Percentiles rank a stretch among this genome's conserved stretches.
These are phyloP conservation scores for Caretta caretta DNA, from an alignment of 2,113 vertebrate genomes.

Conservation along the genomic window DNA sequence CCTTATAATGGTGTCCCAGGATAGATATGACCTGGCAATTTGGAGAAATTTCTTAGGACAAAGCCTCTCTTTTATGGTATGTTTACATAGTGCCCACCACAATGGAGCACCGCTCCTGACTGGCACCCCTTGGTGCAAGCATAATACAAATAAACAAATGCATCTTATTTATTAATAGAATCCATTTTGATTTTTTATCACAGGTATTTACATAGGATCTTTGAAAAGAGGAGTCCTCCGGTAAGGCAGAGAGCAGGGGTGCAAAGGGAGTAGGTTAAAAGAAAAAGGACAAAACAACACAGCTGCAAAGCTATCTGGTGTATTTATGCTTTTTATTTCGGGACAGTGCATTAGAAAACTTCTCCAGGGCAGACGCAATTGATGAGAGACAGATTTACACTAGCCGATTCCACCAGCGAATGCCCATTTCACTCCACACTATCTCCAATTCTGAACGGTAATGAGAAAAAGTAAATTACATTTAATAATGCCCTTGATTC, in stretches of 20 bases:
- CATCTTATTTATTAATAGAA: conserved; percentile 11
- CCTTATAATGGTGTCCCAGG: background rate
- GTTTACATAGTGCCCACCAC: background rate
- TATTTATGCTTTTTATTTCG: conserved; percentile 21
- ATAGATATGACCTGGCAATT: background rate
- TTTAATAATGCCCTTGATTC: conserved; percentile 67
- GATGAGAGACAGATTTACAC: conserved; percentile 45
- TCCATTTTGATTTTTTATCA: background rate
- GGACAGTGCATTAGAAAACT: conserved; percentile 10
- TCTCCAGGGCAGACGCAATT: conserved; percentile 29
- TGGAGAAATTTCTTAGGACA: conserved; percentile 30
- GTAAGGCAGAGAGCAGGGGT: background rate
- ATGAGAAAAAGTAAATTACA: conserved; percentile 70
- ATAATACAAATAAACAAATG: conserved; percentile 28
- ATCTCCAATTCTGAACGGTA: conserved; percentile 44
- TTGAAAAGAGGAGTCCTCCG: background rate
- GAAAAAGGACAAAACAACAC: background rate
- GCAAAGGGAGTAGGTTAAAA: background rate
- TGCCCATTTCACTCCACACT: conserved; percentile 34
- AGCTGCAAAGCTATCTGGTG: background rate
- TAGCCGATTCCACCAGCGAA: conserved; percentile 34
- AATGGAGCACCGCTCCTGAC: background rate
- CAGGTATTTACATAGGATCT: background rate
- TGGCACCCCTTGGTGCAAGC: background rate
- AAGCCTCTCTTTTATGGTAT: conserved; percentile 31